phyloP scores from a whole-genome alignment of 2,888 invertebrate species.

The Autographa pulchrina region DNA sequence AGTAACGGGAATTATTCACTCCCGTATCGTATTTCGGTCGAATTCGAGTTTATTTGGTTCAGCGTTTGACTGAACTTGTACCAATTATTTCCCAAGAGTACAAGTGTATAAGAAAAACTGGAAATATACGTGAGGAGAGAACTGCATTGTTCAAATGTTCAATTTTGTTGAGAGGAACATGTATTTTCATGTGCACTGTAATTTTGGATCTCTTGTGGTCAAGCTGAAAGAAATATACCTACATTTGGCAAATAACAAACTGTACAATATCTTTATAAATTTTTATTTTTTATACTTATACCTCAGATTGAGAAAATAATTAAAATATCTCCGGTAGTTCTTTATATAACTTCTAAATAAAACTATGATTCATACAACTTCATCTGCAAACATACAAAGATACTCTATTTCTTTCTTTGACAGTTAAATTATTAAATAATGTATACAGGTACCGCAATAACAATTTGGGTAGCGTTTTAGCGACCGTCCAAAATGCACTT shows the following conservation, averaged over 20 bases:
- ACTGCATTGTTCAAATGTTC: slow-evolving; percentile 11
- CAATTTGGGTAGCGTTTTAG: too few species aligned
- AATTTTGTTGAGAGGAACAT: slow-evolving; percentile 11
- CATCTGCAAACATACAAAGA: too few species aligned
- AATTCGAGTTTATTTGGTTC: slow-evolving; percentile 32
- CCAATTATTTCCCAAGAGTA: slow-evolving; percentile 30
- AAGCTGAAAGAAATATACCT: slow-evolving; percentile 12
- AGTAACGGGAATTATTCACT: slow-evolving; percentile 52
- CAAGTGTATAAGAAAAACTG: neutral
- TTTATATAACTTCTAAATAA: too few species aligned
- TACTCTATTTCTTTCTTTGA: too few species aligned
- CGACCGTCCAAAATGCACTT: too few species aligned
- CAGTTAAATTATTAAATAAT: too few species aligned
- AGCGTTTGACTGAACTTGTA: slow-evolving; percentile 2
- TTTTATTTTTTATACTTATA: too few species aligned
- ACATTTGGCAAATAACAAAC: neutral
- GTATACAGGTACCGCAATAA: too few species aligned
- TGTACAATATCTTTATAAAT: neutral
- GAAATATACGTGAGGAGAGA: neutral
- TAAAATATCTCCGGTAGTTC: too few species aligned
- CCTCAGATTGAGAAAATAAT: too few species aligned
- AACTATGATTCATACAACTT: too few species aligned
- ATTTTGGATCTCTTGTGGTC: slow-evolving; percentile 11
- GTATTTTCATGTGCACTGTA: neutral
- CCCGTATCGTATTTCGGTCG: slow-evolving; percentile 27